Conservation (phyloP, 2,888 invertebrate genomes). For the Conops quadrifasciatus region DNA sequence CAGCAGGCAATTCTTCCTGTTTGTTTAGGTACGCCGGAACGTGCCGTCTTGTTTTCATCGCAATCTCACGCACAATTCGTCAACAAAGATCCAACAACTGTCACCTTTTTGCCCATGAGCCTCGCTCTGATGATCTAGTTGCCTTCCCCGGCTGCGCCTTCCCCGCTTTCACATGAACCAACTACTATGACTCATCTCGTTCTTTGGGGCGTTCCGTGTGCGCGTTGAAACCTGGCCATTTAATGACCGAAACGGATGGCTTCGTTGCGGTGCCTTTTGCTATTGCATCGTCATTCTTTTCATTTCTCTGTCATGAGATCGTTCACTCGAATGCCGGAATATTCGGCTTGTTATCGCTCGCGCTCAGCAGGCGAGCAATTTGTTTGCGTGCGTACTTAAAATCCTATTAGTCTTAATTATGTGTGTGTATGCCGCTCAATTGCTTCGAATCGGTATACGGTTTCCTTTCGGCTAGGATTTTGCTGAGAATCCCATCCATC, state of each 20-base stretch:
- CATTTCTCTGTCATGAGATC: slow-evolving; percentile 7
- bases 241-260: slow-evolving; percentile 60
- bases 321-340: slow-evolving; percentile 12
- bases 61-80: slow-evolving; percentile 33
- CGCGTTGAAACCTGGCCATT: slow-evolving; percentile 47
- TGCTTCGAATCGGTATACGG: slow-evolving; percentile 44
- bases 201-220: slow-evolving; percentile 6
- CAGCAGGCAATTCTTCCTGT: slow-evolving; percentile 29
- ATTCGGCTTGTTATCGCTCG: slow-evolving; percentile 42
- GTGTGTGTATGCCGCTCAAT: slow-evolving; percentile 50
- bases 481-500: slow-evolving; percentile 11
- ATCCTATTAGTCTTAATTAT: slow-evolving; percentile 64
- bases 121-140: slow-evolving; percentile 13
- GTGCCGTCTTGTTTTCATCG: slow-evolving; percentile 30
- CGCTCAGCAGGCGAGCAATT: slow-evolving; percentile 57
- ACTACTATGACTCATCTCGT: slow-evolving; percentile 21
- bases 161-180: not conserved
- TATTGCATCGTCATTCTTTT: slow-evolving; percentile 1
- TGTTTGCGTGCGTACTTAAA: slow-evolving; percentile 59
- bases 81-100: slow-evolving; percentile 16
- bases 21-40: slow-evolving; percentile 27
- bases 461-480: slow-evolving; percentile 22
- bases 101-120: slow-evolving; percentile 8
- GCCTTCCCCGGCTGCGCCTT: not conserved
- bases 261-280: slow-evolving; percentile 23